These are phyloP conservation scores for Tetrao urogallus DNA, from an alignment of 2,113 vertebrate species.

Conservation along the genomic window DNA sequence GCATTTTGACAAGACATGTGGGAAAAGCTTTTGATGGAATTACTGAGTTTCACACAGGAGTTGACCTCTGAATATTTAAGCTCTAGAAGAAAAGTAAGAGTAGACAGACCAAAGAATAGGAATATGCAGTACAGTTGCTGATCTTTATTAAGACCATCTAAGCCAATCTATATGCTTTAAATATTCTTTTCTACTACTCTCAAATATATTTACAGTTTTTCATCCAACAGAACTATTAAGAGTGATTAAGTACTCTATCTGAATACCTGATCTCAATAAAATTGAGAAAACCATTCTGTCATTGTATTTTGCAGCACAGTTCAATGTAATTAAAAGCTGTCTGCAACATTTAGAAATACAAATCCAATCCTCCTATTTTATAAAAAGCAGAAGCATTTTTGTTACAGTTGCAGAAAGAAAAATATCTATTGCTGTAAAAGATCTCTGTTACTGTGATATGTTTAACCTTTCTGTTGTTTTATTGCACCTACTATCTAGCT, in stretches of 20 bases:
- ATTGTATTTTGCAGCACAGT: not conserved
- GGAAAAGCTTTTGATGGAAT: constrained; percentile 19
- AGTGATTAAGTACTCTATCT: not conserved
- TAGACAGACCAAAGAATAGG: not conserved
- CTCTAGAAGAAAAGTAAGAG: not conserved
- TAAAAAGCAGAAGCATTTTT: not conserved
- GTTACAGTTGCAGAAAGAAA: not conserved
- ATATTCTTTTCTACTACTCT: not conserved
- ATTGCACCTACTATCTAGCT: constrained; percentile 30
- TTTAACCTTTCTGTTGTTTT: constrained; percentile 41
- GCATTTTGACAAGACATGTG: not conserved
- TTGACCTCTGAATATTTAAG: constrained; percentile 18
- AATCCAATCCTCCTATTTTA: not conserved
- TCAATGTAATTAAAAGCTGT: not conserved
- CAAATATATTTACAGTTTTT: not conserved
- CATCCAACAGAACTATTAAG: not conserved
- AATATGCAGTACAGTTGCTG: not conserved
- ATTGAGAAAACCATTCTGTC: not conserved
- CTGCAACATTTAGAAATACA: not conserved
- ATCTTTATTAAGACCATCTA: not conserved
- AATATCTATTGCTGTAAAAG: not conserved
- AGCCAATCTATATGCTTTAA: not conserved
- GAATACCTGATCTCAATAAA: not conserved
- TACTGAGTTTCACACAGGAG: not conserved
- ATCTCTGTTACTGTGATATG: not conserved